Percentiles rank a stretch among this genome's conserved stretches.
Conservation (phyloP, 2,797 vertebrate genomes). For the Urocyon cinereoargenteus region DNA sequence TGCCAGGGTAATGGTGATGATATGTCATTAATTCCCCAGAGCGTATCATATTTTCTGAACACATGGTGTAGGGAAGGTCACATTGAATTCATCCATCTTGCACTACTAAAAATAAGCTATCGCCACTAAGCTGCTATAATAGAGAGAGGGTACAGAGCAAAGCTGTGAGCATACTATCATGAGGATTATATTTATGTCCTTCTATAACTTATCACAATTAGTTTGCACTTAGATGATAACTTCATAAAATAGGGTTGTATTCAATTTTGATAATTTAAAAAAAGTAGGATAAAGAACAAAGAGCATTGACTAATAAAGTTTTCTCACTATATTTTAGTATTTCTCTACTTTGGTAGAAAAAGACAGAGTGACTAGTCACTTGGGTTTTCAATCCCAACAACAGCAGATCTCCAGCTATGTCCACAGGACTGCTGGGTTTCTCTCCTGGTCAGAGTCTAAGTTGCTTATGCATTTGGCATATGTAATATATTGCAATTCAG, state of each 20-base stretch:
- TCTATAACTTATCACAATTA: neutral
- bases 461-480: neutral
- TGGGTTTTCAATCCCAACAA: neutral
- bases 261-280: neutral
- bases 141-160: neutral
- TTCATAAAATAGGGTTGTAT: neutral
- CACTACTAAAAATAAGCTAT: slow-evolving; percentile 32
- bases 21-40: slow-evolving; percentile 79
- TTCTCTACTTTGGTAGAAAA: neutral
- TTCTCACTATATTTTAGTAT: neutral
- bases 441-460: neutral
- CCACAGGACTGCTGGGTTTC: neutral
- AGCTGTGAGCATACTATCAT: neutral
- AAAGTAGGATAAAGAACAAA: neutral
- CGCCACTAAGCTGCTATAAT: neutral
- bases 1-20: slow-evolving; percentile 74
- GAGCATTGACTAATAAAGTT: neutral
- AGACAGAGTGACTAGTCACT: neutral
- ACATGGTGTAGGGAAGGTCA: slow-evolving; percentile 71
- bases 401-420: neutral
- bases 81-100: slow-evolving; percentile 67
- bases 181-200: neutral
- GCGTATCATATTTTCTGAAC: slow-evolving; percentile 74
- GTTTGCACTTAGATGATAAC: neutral
- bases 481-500: neutral